Percentiles rank a stretch among this genome's conserved stretches.
Conservation (phyloP, 2,113 vertebrate species). For the Mellivora capensis region DNA sequence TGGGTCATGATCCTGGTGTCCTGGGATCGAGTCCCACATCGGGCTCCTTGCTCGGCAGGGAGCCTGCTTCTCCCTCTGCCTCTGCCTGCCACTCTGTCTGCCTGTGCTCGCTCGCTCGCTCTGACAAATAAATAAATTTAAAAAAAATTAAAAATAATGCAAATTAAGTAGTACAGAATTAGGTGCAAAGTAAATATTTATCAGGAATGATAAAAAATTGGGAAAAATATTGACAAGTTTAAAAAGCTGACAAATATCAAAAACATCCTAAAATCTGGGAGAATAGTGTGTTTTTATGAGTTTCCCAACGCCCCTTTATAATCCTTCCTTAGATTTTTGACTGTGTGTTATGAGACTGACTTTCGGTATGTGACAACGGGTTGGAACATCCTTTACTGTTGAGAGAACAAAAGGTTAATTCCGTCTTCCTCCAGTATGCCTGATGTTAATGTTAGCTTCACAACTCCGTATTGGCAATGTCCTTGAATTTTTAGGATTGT, state of each 20-base stretch:
- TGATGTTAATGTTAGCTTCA: not conserved
- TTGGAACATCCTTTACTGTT: not conserved
- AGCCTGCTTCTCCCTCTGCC: too few relatives aligned
- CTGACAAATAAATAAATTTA: too few relatives aligned
- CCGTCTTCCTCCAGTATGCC: not conserved
- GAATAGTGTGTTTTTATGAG: not conserved
- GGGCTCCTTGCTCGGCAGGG: too few relatives aligned
- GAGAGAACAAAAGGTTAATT: not conserved
- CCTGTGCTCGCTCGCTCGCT: too few relatives aligned
- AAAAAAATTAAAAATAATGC: not conserved
- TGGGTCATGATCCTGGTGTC: too few relatives aligned
- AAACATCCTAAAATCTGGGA: not conserved
- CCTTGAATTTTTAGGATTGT: not conserved
- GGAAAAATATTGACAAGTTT: not conserved
- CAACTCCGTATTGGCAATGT: not conserved
- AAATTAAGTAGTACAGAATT: not conserved
- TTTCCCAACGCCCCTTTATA: not conserved
- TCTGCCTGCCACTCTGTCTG: too few relatives aligned
- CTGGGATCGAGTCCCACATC: too few relatives aligned
- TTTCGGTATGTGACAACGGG: not conserved
- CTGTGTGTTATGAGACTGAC: not conserved
- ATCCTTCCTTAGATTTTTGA: not conserved
- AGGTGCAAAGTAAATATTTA: not conserved
- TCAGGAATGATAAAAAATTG: not conserved
- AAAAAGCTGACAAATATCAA: not conserved